Evolutionary conservation across 2,113 vertebrate genomes (phyloP).

Genomic region (Lontra canadensis): DNA sequence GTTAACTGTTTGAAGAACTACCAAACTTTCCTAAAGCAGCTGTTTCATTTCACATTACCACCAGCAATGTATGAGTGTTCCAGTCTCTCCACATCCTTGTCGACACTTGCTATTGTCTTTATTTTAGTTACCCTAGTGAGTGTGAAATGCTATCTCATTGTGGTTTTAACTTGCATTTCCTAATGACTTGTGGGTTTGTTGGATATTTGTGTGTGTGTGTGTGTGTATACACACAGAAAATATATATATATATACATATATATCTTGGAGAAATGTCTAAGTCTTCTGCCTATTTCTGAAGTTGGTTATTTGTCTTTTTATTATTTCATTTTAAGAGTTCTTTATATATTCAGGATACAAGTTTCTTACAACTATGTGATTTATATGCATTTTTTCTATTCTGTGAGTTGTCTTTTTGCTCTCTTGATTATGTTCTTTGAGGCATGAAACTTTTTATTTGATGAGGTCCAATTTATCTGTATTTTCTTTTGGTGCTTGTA

Average conservation of each 20-base stretch:
- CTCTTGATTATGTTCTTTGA: neutral
- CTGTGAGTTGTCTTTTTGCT: neutral
- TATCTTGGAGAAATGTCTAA: neutral
- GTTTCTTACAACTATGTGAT: neutral
- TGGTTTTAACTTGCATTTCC: neutral
- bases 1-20: neutral
- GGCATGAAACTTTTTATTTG: neutral
- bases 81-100: neutral
- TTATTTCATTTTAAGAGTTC: neutral
- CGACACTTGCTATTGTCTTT: neutral
- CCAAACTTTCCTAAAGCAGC: neutral
- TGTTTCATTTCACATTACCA: neutral
- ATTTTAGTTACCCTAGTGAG: neutral
- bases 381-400: neutral
- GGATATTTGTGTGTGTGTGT: neutral
- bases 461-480: neutral
- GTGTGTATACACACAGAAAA: too few species aligned
- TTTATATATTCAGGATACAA: neutral
- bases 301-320: neutral
- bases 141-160: neutral
- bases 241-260: neutral
- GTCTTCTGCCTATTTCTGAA: neutral
- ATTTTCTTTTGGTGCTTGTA: neutral
- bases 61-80: neutral
- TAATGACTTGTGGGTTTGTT: neutral